phyloP scores from a whole-genome alignment of 2,113 vertebrate species.

The Corydoras maculifer region DNA sequence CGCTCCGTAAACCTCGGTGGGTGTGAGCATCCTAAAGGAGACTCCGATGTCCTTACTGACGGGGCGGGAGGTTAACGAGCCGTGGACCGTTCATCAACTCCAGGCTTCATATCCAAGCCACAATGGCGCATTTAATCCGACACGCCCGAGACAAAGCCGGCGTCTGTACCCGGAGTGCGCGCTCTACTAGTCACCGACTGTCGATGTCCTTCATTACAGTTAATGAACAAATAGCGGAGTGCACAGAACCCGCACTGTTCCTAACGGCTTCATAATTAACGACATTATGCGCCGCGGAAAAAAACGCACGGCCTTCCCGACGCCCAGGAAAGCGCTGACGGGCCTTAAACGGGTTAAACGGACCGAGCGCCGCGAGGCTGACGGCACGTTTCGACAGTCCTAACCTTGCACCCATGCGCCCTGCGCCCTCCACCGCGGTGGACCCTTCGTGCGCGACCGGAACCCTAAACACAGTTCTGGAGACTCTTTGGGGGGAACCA shows the following conservation, averaged over 20 bases:
- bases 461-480: too few relatives aligned
- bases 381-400: too few relatives aligned
- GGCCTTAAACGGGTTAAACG: too few relatives aligned
- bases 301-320: background rate
- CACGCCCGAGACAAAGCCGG: slow-evolving; percentile 18
- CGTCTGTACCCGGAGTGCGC: slow-evolving; percentile 22
- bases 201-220: slow-evolving; percentile 29
- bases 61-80: background rate
- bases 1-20: too few relatives aligned
- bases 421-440: too few relatives aligned
- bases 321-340: too few relatives aligned
- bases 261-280: slow-evolving; percentile 4
- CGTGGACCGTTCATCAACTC: slow-evolving; percentile 26
- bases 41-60: background rate
- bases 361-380: too few relatives aligned
- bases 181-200: slow-evolving; percentile 39
- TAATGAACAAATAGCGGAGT: slow-evolving; percentile 34
- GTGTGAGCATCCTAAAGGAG: background rate
- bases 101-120: slow-evolving; percentile 13
- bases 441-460: too few relatives aligned
- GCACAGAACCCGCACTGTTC: slow-evolving; percentile 30
- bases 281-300: slow-evolving; percentile 7
- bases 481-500: too few relatives aligned
- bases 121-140: slow-evolving; percentile 32
- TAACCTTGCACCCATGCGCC: too few relatives aligned